A percentile compares a stretch with the other conserved stretches of the same genome.
Conservation (phyloP, 2,113 vertebrate species). For the Hemichromis elongatus region DNA sequence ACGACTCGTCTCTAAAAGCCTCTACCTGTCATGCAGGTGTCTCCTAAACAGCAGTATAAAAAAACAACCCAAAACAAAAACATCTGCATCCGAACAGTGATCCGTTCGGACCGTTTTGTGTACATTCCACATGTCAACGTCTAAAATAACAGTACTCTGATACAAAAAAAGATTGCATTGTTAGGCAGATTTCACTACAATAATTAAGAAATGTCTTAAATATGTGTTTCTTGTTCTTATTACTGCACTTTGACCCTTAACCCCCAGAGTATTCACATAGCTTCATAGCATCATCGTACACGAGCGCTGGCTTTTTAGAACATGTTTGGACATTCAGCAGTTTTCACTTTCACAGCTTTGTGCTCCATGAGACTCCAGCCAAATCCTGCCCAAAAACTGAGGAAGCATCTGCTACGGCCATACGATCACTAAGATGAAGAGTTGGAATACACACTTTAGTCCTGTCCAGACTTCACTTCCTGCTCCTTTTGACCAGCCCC, state of each 20-base stretch:
- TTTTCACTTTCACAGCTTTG: neutral
- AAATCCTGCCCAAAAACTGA: slow-evolving; percentile 16
- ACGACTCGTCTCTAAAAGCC: slow-evolving; percentile 47
- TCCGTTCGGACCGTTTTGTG: slow-evolving; percentile 20
- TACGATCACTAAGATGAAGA: slow-evolving; percentile 41
- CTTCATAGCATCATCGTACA: neutral
- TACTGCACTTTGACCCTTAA: slow-evolving; percentile 5
- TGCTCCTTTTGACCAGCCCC: neutral
- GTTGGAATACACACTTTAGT: neutral
- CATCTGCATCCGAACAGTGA: slow-evolving; percentile 11
- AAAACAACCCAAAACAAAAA: neutral
- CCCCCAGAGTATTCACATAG: neutral
- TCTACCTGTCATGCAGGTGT: slow-evolving; percentile 63
- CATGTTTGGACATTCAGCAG: slow-evolving; percentile 25
- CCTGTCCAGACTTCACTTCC: neutral
- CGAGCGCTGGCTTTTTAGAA: neutral
- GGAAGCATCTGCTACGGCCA: slow-evolving; percentile 49
- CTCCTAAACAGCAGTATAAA: slow-evolving; percentile 63
- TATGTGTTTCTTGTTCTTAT: slow-evolving; percentile 2
- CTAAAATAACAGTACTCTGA: slow-evolving; percentile 72
- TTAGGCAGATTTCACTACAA: slow-evolving; percentile 65
- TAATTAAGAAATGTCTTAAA: slow-evolving; percentile 39
- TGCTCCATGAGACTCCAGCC: slow-evolving; percentile 2
- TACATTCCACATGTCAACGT: slow-evolving; percentile 74
- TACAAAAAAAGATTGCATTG: slow-evolving; percentile 70